Evolutionary conservation across 2,888 invertebrate species (phyloP).

Genomic region (Venusia cambrica): DNA sequence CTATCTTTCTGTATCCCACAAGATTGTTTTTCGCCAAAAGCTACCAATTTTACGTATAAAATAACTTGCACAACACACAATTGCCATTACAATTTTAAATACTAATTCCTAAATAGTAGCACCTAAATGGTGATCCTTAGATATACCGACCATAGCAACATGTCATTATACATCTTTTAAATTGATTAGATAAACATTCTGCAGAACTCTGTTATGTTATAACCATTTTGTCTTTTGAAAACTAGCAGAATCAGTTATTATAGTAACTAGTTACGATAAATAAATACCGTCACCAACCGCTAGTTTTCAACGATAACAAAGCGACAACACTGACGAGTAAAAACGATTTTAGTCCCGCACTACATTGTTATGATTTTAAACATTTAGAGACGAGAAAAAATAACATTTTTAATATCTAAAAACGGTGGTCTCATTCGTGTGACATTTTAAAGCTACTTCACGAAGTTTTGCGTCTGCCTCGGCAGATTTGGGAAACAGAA

Average conservation of each 20-base stretch:
- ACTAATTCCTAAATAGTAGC: slow-evolving; percentile 67
- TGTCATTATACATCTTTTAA: slow-evolving; percentile 43
- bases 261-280: slow-evolving; percentile 1
- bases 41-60: slow-evolving; percentile 40
- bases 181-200: slow-evolving; percentile 25
- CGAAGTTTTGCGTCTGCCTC: slow-evolving; percentile 27
- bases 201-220: slow-evolving; percentile 19
- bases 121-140: slow-evolving; percentile 63
- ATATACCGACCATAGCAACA: slow-evolving; percentile 49
- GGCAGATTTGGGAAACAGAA: slow-evolving; percentile 21
- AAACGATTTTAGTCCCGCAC: slow-evolving; percentile 51
- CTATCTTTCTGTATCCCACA: slow-evolving; percentile 21
- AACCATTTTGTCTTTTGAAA: slow-evolving; percentile 10
- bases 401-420: slow-evolving; percentile 54
- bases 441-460: slow-evolving; percentile 73
- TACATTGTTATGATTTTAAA: slow-evolving; percentile 54
- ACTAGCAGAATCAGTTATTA: not conserved
- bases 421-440: slow-evolving; percentile 76
- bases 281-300: slow-evolving; percentile 9
- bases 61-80: slow-evolving; percentile 32
- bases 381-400: slow-evolving; percentile 42
- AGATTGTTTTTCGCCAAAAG: slow-evolving; percentile 31
- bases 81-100: slow-evolving; percentile 32
- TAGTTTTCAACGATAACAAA: slow-evolving; percentile 10
- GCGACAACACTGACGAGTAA: slow-evolving; percentile 31